Base-by-base conservation (phyloP, 2,113 vertebrate genomes). In the Pardalotus punctatus region DNA sequence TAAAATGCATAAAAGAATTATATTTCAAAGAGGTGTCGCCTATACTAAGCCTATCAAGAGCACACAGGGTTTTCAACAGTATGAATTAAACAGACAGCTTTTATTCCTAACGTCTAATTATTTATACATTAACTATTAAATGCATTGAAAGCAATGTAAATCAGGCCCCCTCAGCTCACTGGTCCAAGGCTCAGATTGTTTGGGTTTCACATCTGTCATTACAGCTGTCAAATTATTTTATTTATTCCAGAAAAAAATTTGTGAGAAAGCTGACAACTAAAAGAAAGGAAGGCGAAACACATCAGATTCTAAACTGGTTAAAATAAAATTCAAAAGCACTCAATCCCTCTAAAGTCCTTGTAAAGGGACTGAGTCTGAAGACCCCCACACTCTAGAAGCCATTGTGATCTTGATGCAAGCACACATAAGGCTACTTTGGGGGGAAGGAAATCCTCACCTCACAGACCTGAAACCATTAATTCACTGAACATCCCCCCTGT, bases 21-120 rank as follows among this genome's bases (percentile, higher is more conserved):
- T 93, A 84, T 93, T 96, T 95, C 88, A 91, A 92, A 92, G 81
- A 90, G 66, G 84, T 78, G 86, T 67, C 1, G 6, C 82, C 93
- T 94, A 85, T 83, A 91, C 86, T 83, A 85, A 95, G 69, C 85
- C 94, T 81, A 94, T 93, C 95, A 96, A 86, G 35, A 89, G 85
- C 82, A 81, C 78, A 81, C 18, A n/a, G 73, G 64, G 60, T 79
- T 94, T 85, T 67, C 73, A 89, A 31, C 65, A 42, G 87, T 33
- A 92, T 57, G 43, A 87, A 93, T 96, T 96, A 93, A 94, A 71
- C 11, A 92, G 85, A 73, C 54, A 90, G 77, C 47, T 90, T 94
- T 93, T 94, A 86, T 91, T 90, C 31, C 79, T 71, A 88, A 67
- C 69, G 74, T 69, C 81, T 91, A 81, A 96, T 95, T 88, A 92